Percentiles rank a stretch among this genome's conserved stretches.
Evolutionary conservation across 2,888 invertebrate species (phyloP).

Genomic region (Taenaris catops): DNA sequence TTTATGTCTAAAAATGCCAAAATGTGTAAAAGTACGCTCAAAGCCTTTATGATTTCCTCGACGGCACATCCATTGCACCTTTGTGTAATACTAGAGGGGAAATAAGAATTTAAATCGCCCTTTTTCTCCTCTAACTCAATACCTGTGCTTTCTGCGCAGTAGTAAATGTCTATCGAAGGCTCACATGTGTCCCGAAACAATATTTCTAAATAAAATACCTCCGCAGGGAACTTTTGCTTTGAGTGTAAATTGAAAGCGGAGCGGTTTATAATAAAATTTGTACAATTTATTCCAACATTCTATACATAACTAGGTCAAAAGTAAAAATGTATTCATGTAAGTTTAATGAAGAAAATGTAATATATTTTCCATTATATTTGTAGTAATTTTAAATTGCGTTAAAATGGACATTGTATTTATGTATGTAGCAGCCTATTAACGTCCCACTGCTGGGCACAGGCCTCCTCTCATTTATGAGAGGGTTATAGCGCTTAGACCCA

Average conservation of each 20-base stretch:
- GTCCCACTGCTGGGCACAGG: too few relatives aligned
- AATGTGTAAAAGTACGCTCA: not conserved
- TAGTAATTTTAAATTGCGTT: too few relatives aligned
- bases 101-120: conserved; percentile 23
- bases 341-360: too few relatives aligned
- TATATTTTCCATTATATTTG: too few relatives aligned
- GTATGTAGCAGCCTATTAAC: too few relatives aligned
- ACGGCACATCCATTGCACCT: conserved; percentile 7
- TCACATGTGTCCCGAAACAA: conserved; percentile 57
- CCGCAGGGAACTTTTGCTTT: conserved; percentile 33
- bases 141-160: conserved; percentile 40
- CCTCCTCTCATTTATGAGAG: too few relatives aligned
- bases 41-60: conserved; percentile 5
- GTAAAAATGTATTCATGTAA: too few relatives aligned
- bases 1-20: not conserved
- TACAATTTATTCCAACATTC: too few relatives aligned
- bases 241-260: conserved; percentile 21
- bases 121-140: conserved; percentile 40
- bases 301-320: too few relatives aligned
- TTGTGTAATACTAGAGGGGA: conserved; percentile 6
- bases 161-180: conserved; percentile 41
- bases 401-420: too few relatives aligned
- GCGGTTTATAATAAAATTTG: too few relatives aligned
- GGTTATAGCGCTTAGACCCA: too few relatives aligned
- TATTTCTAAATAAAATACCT: conserved; percentile 70